phyloP scores from a whole-genome alignment of 2,113 vertebrate species.

The Panthera leo region DNA sequence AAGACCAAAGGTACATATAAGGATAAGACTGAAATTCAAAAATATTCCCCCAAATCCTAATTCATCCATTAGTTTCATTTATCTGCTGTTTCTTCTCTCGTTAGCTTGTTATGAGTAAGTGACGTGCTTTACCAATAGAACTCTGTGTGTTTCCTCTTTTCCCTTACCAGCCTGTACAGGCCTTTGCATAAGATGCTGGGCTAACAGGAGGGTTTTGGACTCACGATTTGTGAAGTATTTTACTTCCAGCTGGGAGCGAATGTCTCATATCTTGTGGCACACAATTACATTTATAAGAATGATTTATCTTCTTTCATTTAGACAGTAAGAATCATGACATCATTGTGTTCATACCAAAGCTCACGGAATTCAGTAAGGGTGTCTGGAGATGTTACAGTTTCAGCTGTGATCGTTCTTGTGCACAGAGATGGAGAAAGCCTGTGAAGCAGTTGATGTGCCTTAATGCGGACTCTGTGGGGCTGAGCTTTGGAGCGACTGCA shows the following conservation, averaged over 20 bases:
- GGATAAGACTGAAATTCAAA: not conserved
- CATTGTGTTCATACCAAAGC: not conserved
- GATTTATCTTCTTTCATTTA: not conserved
- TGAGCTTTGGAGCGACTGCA: not conserved
- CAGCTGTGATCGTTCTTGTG: not conserved
- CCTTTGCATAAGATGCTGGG: not conserved
- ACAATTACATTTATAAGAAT: not conserved
- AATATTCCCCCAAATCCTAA: accelerated
- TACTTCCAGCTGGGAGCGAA: not conserved
- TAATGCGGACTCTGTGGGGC: not conserved
- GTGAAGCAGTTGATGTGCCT: not conserved
- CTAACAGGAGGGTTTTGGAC: not conserved
- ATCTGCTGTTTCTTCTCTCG: not conserved
- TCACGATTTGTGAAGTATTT: not conserved
- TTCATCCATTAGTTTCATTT: not conserved
- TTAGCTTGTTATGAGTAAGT: not conserved
- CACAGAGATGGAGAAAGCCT: not conserved
- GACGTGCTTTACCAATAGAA: too few species aligned
- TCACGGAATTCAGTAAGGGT: not conserved
- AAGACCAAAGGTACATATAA: accelerated
- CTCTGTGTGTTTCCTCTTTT: not conserved
- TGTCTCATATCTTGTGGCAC: not conserved
- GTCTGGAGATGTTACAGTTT: not conserved
- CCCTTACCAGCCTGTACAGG: accelerated
- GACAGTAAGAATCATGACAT: not conserved